Evolutionary conservation across 1,140 invertebrate genomes (phyloP).

Genomic region (Harpegnathos saltator): DNA sequence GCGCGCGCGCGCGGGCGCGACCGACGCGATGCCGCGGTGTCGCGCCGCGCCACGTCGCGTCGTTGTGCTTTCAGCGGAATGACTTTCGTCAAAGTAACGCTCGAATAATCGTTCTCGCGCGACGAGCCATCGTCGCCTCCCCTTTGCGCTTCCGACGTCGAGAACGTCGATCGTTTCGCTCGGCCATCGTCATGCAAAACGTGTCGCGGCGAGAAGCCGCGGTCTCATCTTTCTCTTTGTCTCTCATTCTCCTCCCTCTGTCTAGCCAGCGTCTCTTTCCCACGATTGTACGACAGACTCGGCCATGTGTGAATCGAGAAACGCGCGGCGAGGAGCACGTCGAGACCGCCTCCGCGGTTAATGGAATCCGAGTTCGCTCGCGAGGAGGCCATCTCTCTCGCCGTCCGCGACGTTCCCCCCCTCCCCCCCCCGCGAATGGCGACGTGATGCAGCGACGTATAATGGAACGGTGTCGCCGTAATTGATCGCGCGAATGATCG

Average conservation of each 20-base stretch:
- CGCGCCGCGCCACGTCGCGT: background rate
- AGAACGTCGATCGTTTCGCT: constrained; percentile 28
- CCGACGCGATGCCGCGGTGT: background rate
- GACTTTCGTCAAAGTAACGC: constrained; percentile 40
- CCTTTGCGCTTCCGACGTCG: constrained; percentile 21
- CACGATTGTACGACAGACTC: constrained; percentile 16
- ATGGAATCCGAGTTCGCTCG: constrained; percentile 54
- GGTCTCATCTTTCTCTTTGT: background rate
- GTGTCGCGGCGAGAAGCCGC: background rate
- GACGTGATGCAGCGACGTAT: constrained; percentile 32
- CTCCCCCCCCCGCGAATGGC: constrained; percentile 38
- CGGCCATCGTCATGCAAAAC: constrained; percentile 49
- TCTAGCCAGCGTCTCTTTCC: background rate
- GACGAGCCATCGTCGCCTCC: no score
- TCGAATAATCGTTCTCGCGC: constrained; percentile 36
- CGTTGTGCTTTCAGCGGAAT: constrained; percentile 8
- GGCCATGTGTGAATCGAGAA: constrained; percentile 35
- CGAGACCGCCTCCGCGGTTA: constrained; percentile 52
- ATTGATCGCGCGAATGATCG: constrained; percentile 42
- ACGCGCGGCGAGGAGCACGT: constrained; percentile 44
- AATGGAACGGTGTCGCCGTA: constrained; percentile 31
- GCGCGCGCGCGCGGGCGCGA: no score
- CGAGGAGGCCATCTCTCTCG: constrained; percentile 28
- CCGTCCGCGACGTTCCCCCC: constrained; percentile 15
- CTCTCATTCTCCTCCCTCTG: background rate